Percentiles rank a stretch among this genome's conserved stretches.
These are phyloP conservation scores for Anoplopoma fimbria DNA, from an alignment of 2,113 vertebrate genomes.

Conservation along the genomic window DNA sequence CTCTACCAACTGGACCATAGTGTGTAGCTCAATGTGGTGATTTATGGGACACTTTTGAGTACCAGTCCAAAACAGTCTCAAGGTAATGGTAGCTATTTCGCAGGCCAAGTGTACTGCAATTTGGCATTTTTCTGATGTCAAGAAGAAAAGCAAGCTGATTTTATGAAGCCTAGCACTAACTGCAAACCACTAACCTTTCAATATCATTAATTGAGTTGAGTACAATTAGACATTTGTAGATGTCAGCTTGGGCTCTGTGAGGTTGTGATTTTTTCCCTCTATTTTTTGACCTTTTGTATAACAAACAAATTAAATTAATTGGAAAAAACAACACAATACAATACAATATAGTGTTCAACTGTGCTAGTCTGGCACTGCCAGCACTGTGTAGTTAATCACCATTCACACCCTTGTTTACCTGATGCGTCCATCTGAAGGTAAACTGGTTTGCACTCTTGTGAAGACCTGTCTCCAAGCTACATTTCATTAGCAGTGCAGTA, in stretches of 20 bases:
- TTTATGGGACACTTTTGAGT: background rate
- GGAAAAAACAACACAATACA: background rate
- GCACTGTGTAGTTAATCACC: background rate
- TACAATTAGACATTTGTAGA: background rate
- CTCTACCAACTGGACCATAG: too few relatives aligned
- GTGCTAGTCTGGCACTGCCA: background rate
- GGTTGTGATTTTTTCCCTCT: too few relatives aligned
- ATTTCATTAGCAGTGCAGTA: background rate
- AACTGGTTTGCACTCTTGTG: background rate
- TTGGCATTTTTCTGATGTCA: background rate
- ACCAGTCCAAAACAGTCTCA: background rate
- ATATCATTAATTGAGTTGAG: background rate
- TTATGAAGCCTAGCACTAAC: background rate
- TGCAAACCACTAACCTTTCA: background rate
- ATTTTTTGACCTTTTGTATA: too few relatives aligned
- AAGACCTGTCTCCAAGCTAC: background rate
- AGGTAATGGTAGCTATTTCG: too few relatives aligned
- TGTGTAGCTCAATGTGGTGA: background rate
- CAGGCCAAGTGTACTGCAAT: too few relatives aligned
- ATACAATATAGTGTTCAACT: background rate
- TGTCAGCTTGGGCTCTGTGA: background rate
- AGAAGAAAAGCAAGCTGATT: background rate
- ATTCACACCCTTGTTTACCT: slow-evolving; percentile 9
- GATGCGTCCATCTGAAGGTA: background rate
- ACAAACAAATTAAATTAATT: background rate